Base-by-base conservation (phyloP, 2,888 invertebrate genomes). In the Orthosia incerta region DNA sequence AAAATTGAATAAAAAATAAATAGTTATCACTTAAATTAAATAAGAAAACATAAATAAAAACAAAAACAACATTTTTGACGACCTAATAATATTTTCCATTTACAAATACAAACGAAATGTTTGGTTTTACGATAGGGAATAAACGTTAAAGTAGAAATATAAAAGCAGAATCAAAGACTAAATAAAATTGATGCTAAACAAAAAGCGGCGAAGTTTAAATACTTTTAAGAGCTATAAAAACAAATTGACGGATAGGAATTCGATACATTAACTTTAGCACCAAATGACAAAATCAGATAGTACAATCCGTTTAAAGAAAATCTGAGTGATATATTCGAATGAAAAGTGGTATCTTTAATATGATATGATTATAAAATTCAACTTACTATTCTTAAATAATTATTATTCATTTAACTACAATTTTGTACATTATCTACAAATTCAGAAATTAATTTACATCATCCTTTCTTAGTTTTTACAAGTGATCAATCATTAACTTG, bases 311-410 rank as follows among this genome's bases (percentile, higher is more conserved):
- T 83, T 82, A 90, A 87, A 84, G 84, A 84, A 89, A 87, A 75
- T 83, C 82, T 86, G 87, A 86, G 89, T 87, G 77, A 81, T 84
- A 78, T 88, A 88, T 88, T 89, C 86, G 88, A 91, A 91, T 91
- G 92, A 88, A 89, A 89, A 89, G 91, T 89, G 90, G 88, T 88
- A 90, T 90, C 87, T 86, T 91, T 91, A 88, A 88, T 87, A 89
- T 96, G 96, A 96, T 96, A 96, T 96, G 96, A 95, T 96, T 95
- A 95, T 92, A 95, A 96, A 96, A 95, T 94, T 93, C 93, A 94
- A 94, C 93, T 94, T 93, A 93, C 91, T 94, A 93, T 87, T 86
- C 88, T 92, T 93, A 92, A 89, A 90, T 93, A 93, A 90, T 92
- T 93, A 90, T 93, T 93, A 90, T 92, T 93, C 66, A 80, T 93